A percentile compares a stretch with the other conserved stretches of the same genome.
These are phyloP conservation scores for Oikopleura dioica DNA, from an alignment of 23 tunicate genomes.

Conservation along the genomic window DNA sequence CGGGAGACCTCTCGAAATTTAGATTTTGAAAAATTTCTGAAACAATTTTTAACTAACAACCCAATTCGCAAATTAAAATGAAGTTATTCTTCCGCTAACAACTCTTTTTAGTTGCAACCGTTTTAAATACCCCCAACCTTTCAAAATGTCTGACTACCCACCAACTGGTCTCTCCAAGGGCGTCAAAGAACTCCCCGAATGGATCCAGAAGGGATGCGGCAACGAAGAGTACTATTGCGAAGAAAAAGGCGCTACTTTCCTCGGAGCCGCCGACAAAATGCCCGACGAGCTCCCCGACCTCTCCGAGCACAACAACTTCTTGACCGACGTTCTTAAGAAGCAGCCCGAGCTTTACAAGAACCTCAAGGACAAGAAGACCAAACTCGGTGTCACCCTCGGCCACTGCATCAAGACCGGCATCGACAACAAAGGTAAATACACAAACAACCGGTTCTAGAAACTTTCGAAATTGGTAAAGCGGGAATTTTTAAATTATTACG, in stretches of 20 bases:
- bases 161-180: not conserved
- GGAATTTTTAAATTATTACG: no score
- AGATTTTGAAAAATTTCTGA: no score
- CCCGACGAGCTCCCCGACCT: not conserved
- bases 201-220: slow-evolving; percentile 1
- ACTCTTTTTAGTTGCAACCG: no score
- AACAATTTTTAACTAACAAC: no score
- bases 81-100: no score
- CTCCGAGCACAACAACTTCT: not conserved
- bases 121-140: no score
- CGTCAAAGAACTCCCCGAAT: not conserved
- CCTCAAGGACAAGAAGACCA: not conserved
- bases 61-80: no score
- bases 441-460: no score
- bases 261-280: not conserved
- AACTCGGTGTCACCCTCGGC: slow-evolving; percentile 19
- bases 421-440: no score
- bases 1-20: no score
- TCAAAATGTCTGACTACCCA: slow-evolving; percentile 13
- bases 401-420: slow-evolving; percentile 81
- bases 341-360: not conserved
- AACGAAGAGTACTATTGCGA: not conserved
- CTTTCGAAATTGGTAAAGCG: no score
- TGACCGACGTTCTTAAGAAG: not conserved
- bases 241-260: slow-evolving; percentile 3